phyloP scores from a whole-genome alignment of 2,888 invertebrate genomes.

The Microplitis manilae region DNA sequence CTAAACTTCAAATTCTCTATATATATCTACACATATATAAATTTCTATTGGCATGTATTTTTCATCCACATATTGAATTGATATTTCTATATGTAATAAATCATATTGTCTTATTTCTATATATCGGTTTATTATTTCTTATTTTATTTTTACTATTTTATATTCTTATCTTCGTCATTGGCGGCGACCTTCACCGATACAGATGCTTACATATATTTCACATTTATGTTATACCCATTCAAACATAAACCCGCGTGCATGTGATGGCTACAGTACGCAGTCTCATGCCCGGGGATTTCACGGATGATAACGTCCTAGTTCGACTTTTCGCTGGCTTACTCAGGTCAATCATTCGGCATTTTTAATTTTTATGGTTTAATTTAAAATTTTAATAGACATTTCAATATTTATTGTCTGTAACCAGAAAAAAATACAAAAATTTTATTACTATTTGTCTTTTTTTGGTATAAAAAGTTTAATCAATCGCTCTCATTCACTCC shows the following conservation, averaged over 20 bases:
- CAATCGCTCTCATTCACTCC: conserved; percentile 29
- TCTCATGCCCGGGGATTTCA: conserved; percentile 17
- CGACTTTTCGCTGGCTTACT: background rate
- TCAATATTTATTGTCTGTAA: background rate
- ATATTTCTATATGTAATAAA: background rate
- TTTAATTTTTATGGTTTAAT: background rate
- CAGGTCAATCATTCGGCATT: background rate
- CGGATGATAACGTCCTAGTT: conserved; percentile 1
- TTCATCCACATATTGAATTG: too few species aligned
- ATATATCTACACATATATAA: too few species aligned
- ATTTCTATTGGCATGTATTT: background rate
- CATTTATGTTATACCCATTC: background rate
- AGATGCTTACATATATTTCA: background rate
- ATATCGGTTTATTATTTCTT: background rate
- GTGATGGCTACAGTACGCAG: conserved; percentile 9
- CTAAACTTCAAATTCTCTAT: conserved; percentile 52
- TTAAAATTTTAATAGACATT: background rate
- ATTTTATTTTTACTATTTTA: background rate
- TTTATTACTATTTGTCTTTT: too few species aligned
- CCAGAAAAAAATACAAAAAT: background rate
- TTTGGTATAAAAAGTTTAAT: background rate
- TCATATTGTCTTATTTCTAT: background rate
- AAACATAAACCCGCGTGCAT: too few species aligned
- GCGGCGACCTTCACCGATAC: background rate
- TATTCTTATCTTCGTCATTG: background rate